Conservation (phyloP, 2,113 vertebrate genomes). For the Catagonus wagneri region DNA sequence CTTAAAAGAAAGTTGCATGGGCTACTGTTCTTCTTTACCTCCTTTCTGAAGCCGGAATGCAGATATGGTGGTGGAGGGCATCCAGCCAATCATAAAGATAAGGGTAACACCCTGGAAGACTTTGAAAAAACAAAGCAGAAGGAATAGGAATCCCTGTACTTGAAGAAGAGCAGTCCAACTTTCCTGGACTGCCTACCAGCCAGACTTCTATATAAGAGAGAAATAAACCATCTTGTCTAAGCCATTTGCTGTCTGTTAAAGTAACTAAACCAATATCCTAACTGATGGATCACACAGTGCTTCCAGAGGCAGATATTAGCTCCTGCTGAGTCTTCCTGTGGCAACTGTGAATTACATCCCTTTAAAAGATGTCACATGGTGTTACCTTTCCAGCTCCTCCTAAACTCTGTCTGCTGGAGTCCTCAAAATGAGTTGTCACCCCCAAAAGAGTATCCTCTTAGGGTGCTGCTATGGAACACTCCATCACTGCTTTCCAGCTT, state of each 20-base stretch:
- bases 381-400: background rate
- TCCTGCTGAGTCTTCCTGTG: conserved; percentile 36
- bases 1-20: background rate
- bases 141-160: background rate
- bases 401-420: background rate
- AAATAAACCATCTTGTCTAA: conserved; percentile 16
- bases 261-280: conserved; percentile 34
- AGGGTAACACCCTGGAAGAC: background rate
- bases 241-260: conserved; percentile 6
- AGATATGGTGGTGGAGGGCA: background rate
- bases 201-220: background rate
- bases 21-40: background rate
- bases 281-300: background rate
- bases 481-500: background rate
- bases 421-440: conserved; percentile 30
- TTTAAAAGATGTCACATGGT: conserved; percentile 4
- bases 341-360: conserved; percentile 46
- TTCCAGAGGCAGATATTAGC: conserved; percentile 42
- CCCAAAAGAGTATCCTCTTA: background rate
- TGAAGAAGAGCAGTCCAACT: background rate
- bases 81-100: background rate
- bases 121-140: background rate
- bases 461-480: background rate
- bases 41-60: background rate
- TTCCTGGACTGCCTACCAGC: background rate